Evolutionary conservation across 2,888 invertebrate genomes (phyloP), one percentile per base, ranked within the genome.

Genomic region (Zelleria hepariella): DNA sequence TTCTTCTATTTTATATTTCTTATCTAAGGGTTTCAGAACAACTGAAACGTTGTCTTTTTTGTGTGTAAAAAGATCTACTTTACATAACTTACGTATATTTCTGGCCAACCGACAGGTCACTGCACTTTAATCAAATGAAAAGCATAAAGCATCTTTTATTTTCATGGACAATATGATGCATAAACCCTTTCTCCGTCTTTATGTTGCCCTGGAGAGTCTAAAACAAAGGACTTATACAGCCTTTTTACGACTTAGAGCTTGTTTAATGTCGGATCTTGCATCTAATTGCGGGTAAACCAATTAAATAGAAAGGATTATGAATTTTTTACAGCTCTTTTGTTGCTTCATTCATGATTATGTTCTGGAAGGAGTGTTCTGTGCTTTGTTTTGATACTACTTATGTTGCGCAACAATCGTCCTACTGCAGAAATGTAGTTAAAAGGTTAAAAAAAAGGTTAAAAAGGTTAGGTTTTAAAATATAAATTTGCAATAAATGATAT

Each of bases 171-270:
- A 25, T 57, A 57, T 57, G 55, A 55, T 60, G 61, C 64, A 60
- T 70, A 69, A 68, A 69, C 71, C 74, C 73, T 72, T 74, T 72
- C 74, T 67, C 68, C 64, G 61, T 69, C 65, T 70, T 68, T 68
- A 72, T 63, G 66, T 61, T 65, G 67, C 73, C 68, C 71, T 55
- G n/a, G 68, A 63, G 70, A 66, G 60, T 64, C 59, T 68, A 64
- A 68, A 72, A 75, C 73, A 74, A 73, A 72, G 71, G 65, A 70
- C 67, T 67, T 55, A 55, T 55, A 55, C 62, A 61, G 65, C 62
- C 62, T 71, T 73, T 73, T 75, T 74, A 75, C 73, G 74, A 74
- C 54, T 54, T 26, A 24, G 32, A 42, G 32, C 57, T 42, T 57
- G 60, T 57, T 59, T 59, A 59, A 59, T 62, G 62, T 58, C 57